These are phyloP conservation scores for Lycocorax pyrrhopterus DNA, from an alignment of 2,113 vertebrate genomes.

Conservation along the genomic window DNA sequence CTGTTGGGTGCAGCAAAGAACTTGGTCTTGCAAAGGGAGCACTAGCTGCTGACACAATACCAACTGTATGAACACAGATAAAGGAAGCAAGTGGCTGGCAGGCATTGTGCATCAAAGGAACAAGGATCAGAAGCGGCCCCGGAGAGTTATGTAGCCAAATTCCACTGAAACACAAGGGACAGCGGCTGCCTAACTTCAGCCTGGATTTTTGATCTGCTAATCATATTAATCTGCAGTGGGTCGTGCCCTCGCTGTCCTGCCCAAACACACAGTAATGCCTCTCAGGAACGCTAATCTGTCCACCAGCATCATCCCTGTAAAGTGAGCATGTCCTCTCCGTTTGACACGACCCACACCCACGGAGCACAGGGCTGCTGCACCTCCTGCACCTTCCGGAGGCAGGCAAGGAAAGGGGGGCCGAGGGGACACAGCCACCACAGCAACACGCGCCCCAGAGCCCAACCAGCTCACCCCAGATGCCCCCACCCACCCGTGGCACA, in stretches of 20 bases:
- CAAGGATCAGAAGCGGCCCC: background rate
- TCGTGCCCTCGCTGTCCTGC: background rate
- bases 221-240: background rate
- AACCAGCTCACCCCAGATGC: background rate
- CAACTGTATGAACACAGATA: background rate
- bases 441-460: background rate
- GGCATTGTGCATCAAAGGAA: background rate
- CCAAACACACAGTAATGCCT: background rate
- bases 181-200: background rate
- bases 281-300: background rate
- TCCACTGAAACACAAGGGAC: fast-evolving
- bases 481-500: background rate
- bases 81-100: background rate
- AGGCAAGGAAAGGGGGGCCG: fast-evolving
- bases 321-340: background rate
- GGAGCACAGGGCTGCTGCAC: background rate
- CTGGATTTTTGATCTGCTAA: background rate
- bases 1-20: background rate
- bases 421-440: background rate
- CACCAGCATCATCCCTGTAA: background rate
- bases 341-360: background rate
- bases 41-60: background rate
- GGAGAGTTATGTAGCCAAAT: background rate
- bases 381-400: background rate
- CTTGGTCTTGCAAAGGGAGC: background rate